Base-by-base conservation (phyloP, 2,113 vertebrate genomes). In the Helogale parvula region DNA sequence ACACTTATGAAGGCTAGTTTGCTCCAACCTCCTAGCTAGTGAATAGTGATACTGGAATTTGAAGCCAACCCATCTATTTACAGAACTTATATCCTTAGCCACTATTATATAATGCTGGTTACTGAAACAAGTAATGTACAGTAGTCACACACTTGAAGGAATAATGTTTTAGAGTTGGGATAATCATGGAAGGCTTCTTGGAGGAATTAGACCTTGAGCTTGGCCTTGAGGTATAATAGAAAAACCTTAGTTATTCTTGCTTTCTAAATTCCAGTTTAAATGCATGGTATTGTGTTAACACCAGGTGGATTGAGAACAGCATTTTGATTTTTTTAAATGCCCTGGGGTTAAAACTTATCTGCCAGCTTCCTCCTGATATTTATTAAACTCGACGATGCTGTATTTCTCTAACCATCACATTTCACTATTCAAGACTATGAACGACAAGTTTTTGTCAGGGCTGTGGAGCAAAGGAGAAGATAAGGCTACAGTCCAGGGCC, bases 301-400 rank as follows among this genome's bases (percentile, higher is more conserved):
- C 47, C 45, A 68, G 29, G 21, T 88, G 84, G 88, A 57, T 65
- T 52, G n/a, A 85, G 84, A 96, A 94, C 29, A 69, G 88, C 60
- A 85, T 97, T 97, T 97, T 97, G 93, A 92, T 89, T 97, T 94
- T 96, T 91, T 25, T 72, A 68, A 96, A 94, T 96, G 88, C 91
- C 96, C 87, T 38, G 9, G 66, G 96, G 96, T 98, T 96, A 79
- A 92, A 95, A 68, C 83, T 77, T 83, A 91, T 93, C 96, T 96
- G 96, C 85, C 69, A 97, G 54, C 68, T 93, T 87, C 85, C 77
- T 94, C 65, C 69, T 97, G 96, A 95, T 94, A 83, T 94, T 93
- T 97, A 97, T 97, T 93, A 86, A 94, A 84, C 81, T 66, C 0
- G 35, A 95, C 9, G 50, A 76, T 54, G 79, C 91, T 80, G 16